Evolutionary conservation across 2,797 vertebrate genomes (phyloP).

Genomic region (Discoglossus pictus): DNA sequence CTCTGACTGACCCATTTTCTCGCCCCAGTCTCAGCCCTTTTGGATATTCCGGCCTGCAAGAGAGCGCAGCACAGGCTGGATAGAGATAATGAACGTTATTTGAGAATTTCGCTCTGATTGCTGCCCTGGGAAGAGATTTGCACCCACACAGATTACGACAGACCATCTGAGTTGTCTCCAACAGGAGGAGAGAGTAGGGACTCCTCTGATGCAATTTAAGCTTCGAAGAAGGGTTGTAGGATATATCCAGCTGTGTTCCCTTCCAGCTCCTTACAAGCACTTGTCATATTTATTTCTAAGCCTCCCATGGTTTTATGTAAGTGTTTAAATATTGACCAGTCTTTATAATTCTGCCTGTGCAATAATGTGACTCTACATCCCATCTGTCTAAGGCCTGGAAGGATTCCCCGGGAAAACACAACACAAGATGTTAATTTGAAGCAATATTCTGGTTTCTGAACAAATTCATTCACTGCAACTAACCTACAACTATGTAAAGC

Average conservation of each 20-base stretch:
- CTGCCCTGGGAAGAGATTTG: constrained; percentile 15
- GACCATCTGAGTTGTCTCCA: constrained; percentile 14
- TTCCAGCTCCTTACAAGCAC: constrained; percentile 22
- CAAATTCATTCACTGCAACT: not conserved
- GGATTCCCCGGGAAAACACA: constrained; percentile 47
- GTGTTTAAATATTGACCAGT: constrained; percentile 67
- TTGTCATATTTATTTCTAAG: constrained; percentile 31
- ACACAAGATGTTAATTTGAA: constrained; percentile 20
- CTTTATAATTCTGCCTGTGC: constrained; percentile 33
- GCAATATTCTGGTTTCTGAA: not conserved
- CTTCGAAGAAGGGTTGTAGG: constrained; percentile 37
- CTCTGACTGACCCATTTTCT: too few relatives aligned
- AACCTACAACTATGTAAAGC: not conserved
- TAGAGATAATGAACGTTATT: too few relatives aligned
- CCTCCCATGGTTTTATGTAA: constrained; percentile 69
- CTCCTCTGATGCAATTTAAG: constrained; percentile 21
- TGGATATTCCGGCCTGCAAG: too few relatives aligned
- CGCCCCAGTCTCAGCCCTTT: too few relatives aligned
- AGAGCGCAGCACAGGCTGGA: too few relatives aligned
- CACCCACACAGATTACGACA: constrained; percentile 40
- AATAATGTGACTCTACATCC: constrained; percentile 24
- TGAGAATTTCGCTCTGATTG: too few relatives aligned
- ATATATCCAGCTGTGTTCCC: constrained; percentile 28
- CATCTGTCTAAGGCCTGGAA: constrained; percentile 42
- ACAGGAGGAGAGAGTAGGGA: constrained; percentile 25